Percentiles rank a stretch among this genome's conserved stretches.
phyloP scores from a whole-genome alignment of 2,888 invertebrate species.

The Hedychridium roseum region DNA sequence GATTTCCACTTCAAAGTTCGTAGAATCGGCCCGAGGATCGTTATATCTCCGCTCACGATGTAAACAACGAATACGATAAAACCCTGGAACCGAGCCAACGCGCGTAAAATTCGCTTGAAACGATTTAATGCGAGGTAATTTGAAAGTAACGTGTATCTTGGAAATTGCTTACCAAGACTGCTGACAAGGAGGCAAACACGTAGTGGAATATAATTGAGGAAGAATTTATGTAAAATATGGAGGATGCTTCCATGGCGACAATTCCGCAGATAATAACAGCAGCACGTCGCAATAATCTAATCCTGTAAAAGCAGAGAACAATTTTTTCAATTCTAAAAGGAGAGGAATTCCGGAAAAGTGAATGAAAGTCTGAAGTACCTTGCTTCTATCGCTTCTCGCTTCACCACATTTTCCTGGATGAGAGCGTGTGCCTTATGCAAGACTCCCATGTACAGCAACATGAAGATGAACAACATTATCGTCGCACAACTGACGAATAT shows the following conservation, averaged over 20 bases:
- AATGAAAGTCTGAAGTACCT: conserved; percentile 43
- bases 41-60: conserved; percentile 49
- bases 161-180: conserved; percentile 68
- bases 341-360: neutral
- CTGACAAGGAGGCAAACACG: conserved; percentile 68
- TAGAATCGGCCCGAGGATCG: conserved; percentile 45
- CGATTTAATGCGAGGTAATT: neutral
- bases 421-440: conserved; percentile 61
- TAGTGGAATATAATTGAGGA: conserved; percentile 69
- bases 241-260: conserved; percentile 69
- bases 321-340: no score
- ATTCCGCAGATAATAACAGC: conserved; percentile 70
- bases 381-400: conserved; percentile 55
- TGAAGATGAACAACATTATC: conserved; percentile 74
- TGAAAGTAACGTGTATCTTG: neutral
- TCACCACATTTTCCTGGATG: conserved; percentile 53
- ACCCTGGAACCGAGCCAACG: conserved; percentile 37
- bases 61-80: conserved; percentile 50
- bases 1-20: conserved; percentile 50
- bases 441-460: conserved; percentile 74
- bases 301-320: conserved; percentile 61
- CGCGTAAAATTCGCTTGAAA: neutral
- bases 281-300: conserved; percentile 71
- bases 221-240: conserved; percentile 72
- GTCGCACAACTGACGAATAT: conserved; percentile 75